Evolutionary conservation across 2,113 vertebrate species (phyloP).

Genomic region (Numenius arquata): DNA sequence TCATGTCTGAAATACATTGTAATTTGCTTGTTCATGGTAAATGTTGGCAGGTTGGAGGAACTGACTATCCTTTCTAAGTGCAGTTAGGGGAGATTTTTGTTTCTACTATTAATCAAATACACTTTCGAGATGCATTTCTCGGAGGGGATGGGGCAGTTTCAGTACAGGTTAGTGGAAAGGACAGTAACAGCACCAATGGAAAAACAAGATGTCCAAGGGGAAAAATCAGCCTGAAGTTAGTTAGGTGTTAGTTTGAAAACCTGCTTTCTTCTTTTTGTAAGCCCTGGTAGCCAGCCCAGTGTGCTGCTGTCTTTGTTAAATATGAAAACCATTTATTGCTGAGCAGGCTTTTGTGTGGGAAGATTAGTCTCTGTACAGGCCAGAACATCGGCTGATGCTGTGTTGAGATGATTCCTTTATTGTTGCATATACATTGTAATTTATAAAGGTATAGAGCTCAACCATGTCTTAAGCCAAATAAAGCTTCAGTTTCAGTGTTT

Average conservation of each 20-base stretch:
- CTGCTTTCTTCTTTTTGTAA: conserved; percentile 23
- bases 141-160: not conserved
- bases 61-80: conserved; percentile 13
- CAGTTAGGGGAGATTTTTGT: conserved; percentile 7
- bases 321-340: conserved; percentile 32
- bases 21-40: conserved; percentile 41
- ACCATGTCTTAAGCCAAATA: conserved; percentile 65
- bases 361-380: not conserved
- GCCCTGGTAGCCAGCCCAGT: conserved; percentile 25
- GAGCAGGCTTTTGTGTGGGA: conserved; percentile 51
- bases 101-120: not conserved
- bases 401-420: conserved; percentile 52
- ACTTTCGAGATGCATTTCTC: not conserved
- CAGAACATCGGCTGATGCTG: conserved; percentile 11
- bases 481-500: conserved; percentile 63
- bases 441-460: conserved; percentile 62
- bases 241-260: conserved; percentile 19
- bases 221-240: not conserved
- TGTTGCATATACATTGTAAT: conserved; percentile 50
- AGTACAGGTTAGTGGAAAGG: not conserved
- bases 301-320: conserved; percentile 23
- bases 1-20: conserved; percentile 24
- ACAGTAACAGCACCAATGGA: not conserved
- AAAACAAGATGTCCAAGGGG: not conserved
- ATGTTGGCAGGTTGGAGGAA: conserved; percentile 12